Percentiles rank a stretch among this genome's conserved stretches.
Evolutionary conservation across 2,113 vertebrate genomes (phyloP).

Genomic region (Orcinus orca): DNA sequence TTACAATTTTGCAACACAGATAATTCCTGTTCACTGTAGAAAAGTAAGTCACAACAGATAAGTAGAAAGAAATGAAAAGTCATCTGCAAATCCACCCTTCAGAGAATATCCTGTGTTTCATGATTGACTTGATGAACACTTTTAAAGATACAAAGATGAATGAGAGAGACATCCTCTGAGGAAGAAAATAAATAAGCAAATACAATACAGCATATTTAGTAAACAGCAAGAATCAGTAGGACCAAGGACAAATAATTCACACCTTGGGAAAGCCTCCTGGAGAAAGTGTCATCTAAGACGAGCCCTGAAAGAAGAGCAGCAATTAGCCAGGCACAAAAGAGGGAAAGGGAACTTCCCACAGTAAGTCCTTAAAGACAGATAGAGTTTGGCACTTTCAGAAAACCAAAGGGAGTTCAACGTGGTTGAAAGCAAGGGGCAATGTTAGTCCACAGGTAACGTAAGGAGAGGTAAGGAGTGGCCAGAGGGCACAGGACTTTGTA

Average conservation of each 20-base stretch:
- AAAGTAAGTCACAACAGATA: neutral
- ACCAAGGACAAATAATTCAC: neutral
- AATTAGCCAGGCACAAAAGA: neutral
- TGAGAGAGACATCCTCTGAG: neutral
- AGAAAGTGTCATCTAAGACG: neutral
- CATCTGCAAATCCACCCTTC: neutral
- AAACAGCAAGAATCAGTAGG: slow-evolving; percentile 9
- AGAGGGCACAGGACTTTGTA: neutral
- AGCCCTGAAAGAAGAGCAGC: neutral
- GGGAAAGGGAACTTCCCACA: neutral
- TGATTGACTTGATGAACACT: neutral
- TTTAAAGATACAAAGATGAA: neutral
- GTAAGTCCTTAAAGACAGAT: neutral
- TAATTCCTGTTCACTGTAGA: neutral
- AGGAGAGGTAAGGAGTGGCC: neutral
- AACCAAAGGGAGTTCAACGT: neutral
- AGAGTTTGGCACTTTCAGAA: neutral
- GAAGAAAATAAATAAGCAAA: slow-evolving; percentile 12
- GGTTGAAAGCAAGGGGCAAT: neutral
- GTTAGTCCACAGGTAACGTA: neutral
- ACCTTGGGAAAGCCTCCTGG: neutral
- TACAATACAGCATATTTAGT: neutral
- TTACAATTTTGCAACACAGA: neutral
- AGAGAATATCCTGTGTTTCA: neutral
- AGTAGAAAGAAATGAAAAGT: slow-evolving; percentile 11